Base-by-base conservation (phyloP, 2,888 invertebrate species). In the Ferrisia virgata region DNA sequence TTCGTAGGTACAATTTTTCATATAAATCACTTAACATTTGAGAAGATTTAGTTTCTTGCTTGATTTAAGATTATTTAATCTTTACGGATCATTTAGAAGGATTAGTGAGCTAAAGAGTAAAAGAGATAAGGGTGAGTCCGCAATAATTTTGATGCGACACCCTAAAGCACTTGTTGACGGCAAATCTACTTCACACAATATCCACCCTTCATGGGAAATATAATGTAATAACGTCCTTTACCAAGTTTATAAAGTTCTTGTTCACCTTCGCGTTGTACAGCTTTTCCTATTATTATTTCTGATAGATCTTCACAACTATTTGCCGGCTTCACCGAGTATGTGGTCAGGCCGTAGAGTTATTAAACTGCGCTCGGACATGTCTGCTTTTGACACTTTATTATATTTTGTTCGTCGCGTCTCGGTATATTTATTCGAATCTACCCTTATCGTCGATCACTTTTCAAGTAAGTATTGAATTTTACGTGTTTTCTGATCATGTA, bases 151-250 rank as follows among this genome's bases (percentile, higher is more conserved):
- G 83, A 72, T 83, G 76, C 83, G 76, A 83, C 83, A 83, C 83
- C 83, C 82, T 83, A 83, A 64, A 83, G 83, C 83, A 83, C 83
- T 83, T 83, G 83, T 83, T 83, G 83, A 83, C 83, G 83, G 83
- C 72, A 83, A 83, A 83, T 83, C 83, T 83, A 83, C 83, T 83
- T 83, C 83, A 83, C 83, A 83, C 83, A 83, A 83, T 83, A 83
- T 83, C 69, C 83, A 83, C 83, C 83, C 83, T 83, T 83, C 83
- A 33, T 47, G 83, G 47, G 47, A 36, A 76, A 33, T 83, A 83
- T 83, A 83, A 83, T 83, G 83, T 83, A 83, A 83, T 83, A 83
- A 83, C 76, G 76, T 83, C 83, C 83, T 83, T 76, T 76, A 76
- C 72, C 72, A 72, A 83, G 76, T 83, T 83, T 83, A 83, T 76